These are phyloP conservation scores for Limnephilus auricula DNA, from an alignment of 2,888 invertebrate species.

Conservation along the genomic window DNA sequence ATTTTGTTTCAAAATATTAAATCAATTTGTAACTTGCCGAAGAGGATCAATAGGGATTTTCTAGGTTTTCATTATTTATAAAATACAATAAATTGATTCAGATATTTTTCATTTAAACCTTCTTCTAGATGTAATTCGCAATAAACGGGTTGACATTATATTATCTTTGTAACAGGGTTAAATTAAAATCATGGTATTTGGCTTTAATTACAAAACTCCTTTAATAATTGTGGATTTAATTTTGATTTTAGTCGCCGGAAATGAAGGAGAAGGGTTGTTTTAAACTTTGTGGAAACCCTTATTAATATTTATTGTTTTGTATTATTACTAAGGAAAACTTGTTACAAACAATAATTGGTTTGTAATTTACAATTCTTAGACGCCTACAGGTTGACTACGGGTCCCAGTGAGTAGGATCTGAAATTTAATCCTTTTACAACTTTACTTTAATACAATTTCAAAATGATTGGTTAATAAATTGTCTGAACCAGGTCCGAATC, in stretches of 20 bases:
- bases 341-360: background rate
- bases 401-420: background rate
- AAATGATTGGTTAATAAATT: background rate
- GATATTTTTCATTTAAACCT: background rate
- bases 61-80: background rate
- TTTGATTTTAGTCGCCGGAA: background rate
- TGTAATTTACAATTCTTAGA: conserved; percentile 2
- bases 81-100: background rate
- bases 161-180: background rate
- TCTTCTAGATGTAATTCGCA: background rate
- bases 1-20: background rate
- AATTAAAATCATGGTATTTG: background rate
- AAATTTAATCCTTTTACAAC: background rate
- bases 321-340: background rate
- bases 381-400: background rate
- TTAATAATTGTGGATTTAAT: background rate
- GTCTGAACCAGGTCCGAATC: background rate
- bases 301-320: conserved; percentile 2
- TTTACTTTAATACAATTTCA: background rate
- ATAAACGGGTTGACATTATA: background rate
- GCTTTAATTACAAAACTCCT: background rate
- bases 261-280: background rate
- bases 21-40: background rate
- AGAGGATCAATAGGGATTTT: background rate
- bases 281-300: background rate